A percentile compares a stretch with the other conserved stretches of the same genome.
Conservation (phyloP, 2,888 invertebrate genomes). For the Malacosoma neustria region DNA sequence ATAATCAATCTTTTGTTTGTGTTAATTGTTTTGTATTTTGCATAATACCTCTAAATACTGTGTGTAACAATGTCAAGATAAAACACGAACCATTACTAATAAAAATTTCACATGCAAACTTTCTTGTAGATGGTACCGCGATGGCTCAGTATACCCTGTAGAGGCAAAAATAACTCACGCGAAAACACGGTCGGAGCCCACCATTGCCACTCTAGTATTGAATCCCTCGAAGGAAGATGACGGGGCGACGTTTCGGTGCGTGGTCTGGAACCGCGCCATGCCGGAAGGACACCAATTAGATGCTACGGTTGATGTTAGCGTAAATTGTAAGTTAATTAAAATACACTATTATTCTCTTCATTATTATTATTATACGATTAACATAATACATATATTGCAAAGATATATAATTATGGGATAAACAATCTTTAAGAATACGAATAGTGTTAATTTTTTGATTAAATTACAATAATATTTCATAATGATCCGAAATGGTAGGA, state of each 20-base stretch:
- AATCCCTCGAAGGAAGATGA: constrained; percentile 90
- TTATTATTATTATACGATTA: background rate
- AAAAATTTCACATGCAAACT: background rate
- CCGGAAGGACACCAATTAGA: constrained; percentile 86
- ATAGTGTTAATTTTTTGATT: background rate
- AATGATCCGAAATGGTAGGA: background rate
- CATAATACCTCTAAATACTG: too few species aligned
- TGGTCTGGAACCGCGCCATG: constrained; percentile 93
- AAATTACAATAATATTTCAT: background rate
- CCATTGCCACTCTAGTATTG: constrained; percentile 83
- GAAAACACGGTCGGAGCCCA: constrained; percentile 82
- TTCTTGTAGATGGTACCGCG: constrained; percentile 80
- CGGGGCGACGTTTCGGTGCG: constrained; percentile 87
- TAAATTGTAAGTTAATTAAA: constrained; percentile 86
- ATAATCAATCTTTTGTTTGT: background rate
- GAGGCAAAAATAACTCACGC: constrained; percentile 82
- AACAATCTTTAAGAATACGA: too few species aligned
- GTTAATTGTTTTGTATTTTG: background rate
- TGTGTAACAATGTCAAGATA: too few species aligned
- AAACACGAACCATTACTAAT: too few species aligned
- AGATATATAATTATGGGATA: too few species aligned
- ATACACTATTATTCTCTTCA: background rate
- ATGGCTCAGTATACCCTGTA: constrained; percentile 82
- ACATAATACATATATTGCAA: background rate
- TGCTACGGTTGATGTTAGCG: constrained; percentile 85